Percentiles rank a stretch among this genome's conserved stretches.
phyloP scores from a whole-genome alignment of 1,140 invertebrate species.

The Sitodiplosis mosellana region DNA sequence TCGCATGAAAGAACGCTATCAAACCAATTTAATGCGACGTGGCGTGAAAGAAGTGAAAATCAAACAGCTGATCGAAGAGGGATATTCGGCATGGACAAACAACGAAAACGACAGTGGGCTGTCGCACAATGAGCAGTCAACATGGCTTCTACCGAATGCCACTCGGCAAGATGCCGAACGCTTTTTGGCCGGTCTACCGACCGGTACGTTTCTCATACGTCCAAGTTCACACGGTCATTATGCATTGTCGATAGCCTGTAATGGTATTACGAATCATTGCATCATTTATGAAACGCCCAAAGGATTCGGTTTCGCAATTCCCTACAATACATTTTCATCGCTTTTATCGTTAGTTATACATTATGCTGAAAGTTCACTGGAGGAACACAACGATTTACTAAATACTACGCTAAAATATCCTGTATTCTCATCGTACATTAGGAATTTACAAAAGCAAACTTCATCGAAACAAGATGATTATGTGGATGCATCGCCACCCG shows the following conservation, averaged over 20 bases:
- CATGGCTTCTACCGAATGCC: constrained; percentile 34
- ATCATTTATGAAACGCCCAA: constrained; percentile 64
- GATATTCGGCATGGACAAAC: constrained; percentile 18
- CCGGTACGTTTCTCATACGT: constrained; percentile 83
- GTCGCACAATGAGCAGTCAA: constrained; percentile 4
- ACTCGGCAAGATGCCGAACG: constrained; percentile 52
- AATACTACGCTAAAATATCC: constrained; percentile 1
- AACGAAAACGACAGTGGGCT: background rate
- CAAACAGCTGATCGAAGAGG: constrained; percentile 32
- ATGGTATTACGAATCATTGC: constrained; percentile 70
- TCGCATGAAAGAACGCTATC: background rate
- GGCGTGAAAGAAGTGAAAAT: constrained; percentile 47
- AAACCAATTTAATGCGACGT: background rate
- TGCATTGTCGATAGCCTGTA: constrained; percentile 71
- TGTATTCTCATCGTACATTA: background rate
- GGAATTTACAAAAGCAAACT: background rate
- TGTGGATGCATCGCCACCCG: too few relatives aligned
- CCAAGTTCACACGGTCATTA: constrained; percentile 53
- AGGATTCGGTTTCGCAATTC: constrained; percentile 73
- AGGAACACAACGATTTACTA: constrained; percentile 1
- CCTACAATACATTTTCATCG: constrained; percentile 60
- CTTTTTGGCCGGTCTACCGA: constrained; percentile 37
- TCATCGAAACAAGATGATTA: too few relatives aligned
- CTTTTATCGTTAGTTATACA: background rate
- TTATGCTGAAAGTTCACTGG: constrained; percentile 1